A percentile compares a stretch with the other conserved stretches of the same genome.
phyloP scores from a whole-genome alignment of 2,113 vertebrate species.

The Thermophis baileyi region DNA sequence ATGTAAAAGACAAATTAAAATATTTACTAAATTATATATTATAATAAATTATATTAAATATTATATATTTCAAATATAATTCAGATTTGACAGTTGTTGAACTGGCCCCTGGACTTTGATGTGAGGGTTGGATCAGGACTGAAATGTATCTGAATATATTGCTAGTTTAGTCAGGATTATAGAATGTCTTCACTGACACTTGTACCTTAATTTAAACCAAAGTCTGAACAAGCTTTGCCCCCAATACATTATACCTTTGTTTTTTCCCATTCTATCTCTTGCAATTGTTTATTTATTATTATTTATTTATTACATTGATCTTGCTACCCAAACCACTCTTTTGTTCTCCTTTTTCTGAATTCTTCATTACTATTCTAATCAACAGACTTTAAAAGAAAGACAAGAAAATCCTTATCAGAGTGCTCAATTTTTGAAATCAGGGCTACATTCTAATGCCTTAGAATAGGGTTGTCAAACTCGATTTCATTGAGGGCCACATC shows the following conservation, averaged over 20 bases:
- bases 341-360: not conserved
- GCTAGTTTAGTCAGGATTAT: not conserved
- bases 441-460: not conserved
- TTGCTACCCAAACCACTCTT: not conserved
- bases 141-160: not conserved
- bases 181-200: not conserved
- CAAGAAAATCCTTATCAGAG: not conserved
- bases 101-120: not conserved
- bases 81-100: not conserved
- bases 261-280: not conserved
- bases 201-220: not conserved
- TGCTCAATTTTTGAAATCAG: not conserved
- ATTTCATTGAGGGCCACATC: no score
- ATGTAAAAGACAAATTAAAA: not conserved
- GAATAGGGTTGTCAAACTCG: not conserved
- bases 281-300: not conserved
- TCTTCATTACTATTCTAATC: not conserved
- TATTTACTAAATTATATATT: not conserved
- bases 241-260: not conserved
- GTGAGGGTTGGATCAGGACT: not conserved
- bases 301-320: not conserved
- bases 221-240: not conserved
- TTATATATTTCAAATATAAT: not conserved
- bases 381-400: not conserved
- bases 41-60: no score